These are phyloP conservation scores for Muschampia plurimacula DNA, from an alignment of 2,888 invertebrate genomes.

Conservation along the genomic window DNA sequence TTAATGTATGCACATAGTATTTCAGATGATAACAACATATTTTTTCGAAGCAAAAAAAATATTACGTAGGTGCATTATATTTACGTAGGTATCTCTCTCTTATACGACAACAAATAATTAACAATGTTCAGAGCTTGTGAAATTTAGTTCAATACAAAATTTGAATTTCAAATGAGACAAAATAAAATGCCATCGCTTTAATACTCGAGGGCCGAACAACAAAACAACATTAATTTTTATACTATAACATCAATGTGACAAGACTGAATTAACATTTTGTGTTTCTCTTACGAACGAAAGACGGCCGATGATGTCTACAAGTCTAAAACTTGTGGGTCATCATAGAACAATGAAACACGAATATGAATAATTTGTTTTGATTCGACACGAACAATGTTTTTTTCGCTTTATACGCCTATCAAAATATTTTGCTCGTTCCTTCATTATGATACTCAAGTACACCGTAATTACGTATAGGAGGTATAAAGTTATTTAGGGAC, in stretches of 20 bases:
- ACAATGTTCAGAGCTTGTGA: conserved; percentile 4
- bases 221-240: conserved; percentile 41
- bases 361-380: conserved; percentile 62
- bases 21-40: too few relatives aligned
- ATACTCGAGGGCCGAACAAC: conserved; percentile 46
- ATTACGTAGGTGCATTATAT: not conserved
- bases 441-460: not conserved
- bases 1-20: too few relatives aligned
- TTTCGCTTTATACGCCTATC: conserved; percentile 41
- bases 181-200: conserved; percentile 17
- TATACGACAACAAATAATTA: conserved; percentile 3
- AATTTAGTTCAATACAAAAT: conserved; percentile 18
- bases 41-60: not conserved
- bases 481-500: not conserved
- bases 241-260: conserved; percentile 62
- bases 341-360: conserved; percentile 69
- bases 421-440: conserved; percentile 27
- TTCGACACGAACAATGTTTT: conserved; percentile 53
- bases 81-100: not conserved
- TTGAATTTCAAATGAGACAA: conserved; percentile 23
- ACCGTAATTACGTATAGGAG: not conserved
- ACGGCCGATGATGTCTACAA: conserved; percentile 63
- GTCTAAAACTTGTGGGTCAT: conserved; percentile 68
- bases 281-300: conserved; percentile 59
- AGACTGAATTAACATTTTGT: conserved; percentile 72